Base-by-base conservation (phyloP, 2,113 vertebrate genomes). In the Elaphurus davidianus region DNA sequence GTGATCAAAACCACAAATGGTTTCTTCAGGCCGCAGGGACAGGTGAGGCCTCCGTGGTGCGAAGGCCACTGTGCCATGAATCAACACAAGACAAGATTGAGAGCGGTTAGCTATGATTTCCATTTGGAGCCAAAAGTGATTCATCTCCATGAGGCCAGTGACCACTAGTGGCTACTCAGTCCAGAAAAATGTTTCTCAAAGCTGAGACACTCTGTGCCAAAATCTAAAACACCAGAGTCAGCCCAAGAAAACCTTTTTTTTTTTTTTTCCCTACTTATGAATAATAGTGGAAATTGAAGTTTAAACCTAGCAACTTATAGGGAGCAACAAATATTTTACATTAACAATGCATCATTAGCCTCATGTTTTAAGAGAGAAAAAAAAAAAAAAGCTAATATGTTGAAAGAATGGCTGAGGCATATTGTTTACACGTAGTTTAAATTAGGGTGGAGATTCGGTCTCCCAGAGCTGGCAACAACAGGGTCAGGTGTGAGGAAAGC, bases 401-500 rank as follows among this genome's bases (percentile, higher is more conserved):
- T 91, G 17, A 90, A 90, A 79, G 23, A 71, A 57, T 64, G 59
- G 16, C 43, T 11, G n/a, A 94, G 52, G 47, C 45, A 11, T 28
- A 64, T 64, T 95, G 86, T 88, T 96, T 92, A 95, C 81, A 93
- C 15, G n/a, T 6, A n/a, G 47, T 62, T 91, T 83, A 60, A 89
- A 43, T 71, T 54, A 25, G 28, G 89, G 45, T 30, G 40, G 60
- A 97, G 64, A 90, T 36, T 87, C 9, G 23, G 3, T 87, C n/a
- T 15, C 85, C 36, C 27, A 40, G 50, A 62, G 45, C 50, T 93
- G 93, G 92, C 91, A 94, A 92, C 12, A 0, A 28, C 13, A 10
- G 89, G 33, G 82, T 52, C 86, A 96, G 93, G 82, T 97, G 86
- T 83, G 91, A 97, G 86, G 96, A 88, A 97, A 97, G 60, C 93